Base-by-base conservation (phyloP, 2,113 vertebrate genomes). In the Galbula dea region DNA sequence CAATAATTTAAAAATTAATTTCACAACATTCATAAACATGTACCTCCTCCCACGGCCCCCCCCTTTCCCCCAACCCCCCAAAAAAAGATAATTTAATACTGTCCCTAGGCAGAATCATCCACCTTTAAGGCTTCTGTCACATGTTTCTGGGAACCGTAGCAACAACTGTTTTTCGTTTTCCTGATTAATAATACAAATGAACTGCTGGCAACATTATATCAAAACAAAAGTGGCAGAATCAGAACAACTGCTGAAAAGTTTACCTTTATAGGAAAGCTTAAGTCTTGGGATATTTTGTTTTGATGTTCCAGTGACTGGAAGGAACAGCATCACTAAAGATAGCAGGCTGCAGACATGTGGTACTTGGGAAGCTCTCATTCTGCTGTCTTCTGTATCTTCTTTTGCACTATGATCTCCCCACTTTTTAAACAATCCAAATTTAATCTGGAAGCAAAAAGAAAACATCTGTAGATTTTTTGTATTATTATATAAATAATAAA, bases 201-300 rank as follows among this genome's bases (percentile, higher is more conserved):
- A 84, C 49, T 88, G 46, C 18, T 92, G 69, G 86, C 86, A 92
- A 81, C 15, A 59, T 23, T 49, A 83, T n/a, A 90, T 62, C 48
- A 85, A 94, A 96, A 91, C 65, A 79, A 61, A 83, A 91, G 79
- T 13, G 68, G n/a, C n/a, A 88, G 48, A 75, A 76, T 39, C 36
- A 84, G 58, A 83, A 87, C 85, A 83, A 93, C 2, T 37, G 48
- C 22, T 72, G 39, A 46, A 68, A 78, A 39, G 79, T 96, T 98
- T 98, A 99, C 99, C 99, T 99, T 98, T 99, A 94, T 99, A 98
- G 93, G 98, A 98, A 85, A 99, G 98, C 95, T 98, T 99, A 92
- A 99, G 98, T 79, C 99, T 98, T 75, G 99, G 98, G 81, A 99
- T 95, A 91, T 98, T 99, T 97, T 99, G 98, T 97, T 98, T 99